Base-by-base conservation (phyloP, 2,797 vertebrate species). In the Ptychobarbus kaznakovi region DNA sequence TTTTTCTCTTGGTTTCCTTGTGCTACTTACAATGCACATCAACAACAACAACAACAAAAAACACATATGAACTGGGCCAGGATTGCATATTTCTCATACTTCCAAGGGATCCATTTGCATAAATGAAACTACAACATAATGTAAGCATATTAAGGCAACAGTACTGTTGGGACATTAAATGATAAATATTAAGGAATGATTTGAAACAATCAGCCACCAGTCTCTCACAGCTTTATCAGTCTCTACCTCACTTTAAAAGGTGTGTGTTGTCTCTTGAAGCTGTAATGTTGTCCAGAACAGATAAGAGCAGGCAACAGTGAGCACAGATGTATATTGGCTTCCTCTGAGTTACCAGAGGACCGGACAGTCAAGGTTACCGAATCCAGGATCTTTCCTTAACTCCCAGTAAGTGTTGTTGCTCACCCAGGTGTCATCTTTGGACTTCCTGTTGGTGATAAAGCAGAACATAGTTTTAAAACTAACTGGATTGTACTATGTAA, bases 371-470 rank as follows among this genome's bases (percentile, higher is more conserved):
- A 96, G 81, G 91, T 95, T 96, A 91, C 93, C 91, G 90, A 99
- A 99, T 75, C 96, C 97, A 42, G 95, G 94, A 12, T 98, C 96
- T 93, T 94, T 97, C 70, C 97, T 96, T 89, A 97, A 94, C 82
- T 97, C 96, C 96, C 98, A 96, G 92, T 99, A 99, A 0, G 94
- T 97, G 91, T 96, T 94, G 77, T 97, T 99, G 95, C 96, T 98
- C 90, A 98, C 94, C 98, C 98, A 99, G 15, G 94, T 96, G 40
- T 99, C 97, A 49, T 98, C 96, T 0, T 49, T 93, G 66, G 96
- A 96, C 93, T 96, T 99, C 92, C 98, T 99, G 92, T 82, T 44
- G 78, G 86, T 40, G 74, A 77, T 61, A 89, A 69, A 84, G 25
- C 78, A 68, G 81, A 35, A 20, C 2, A 12, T 20, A 53, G n/a